Base-by-base conservation (phyloP, 2,797 vertebrate species). In the Diglossa cyanea region DNA sequence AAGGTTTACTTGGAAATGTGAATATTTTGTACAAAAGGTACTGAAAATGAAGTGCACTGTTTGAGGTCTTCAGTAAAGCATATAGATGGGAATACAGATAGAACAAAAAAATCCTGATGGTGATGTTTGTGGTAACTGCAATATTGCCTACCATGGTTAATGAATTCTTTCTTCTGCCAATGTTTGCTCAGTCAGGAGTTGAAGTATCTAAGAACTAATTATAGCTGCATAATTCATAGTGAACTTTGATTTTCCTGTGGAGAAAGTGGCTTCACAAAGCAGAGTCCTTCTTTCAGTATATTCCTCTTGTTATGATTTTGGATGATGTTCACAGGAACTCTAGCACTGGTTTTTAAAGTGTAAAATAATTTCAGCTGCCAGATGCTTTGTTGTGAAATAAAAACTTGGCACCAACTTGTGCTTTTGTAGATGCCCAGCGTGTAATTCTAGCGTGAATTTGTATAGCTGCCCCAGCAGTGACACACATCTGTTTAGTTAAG, bases 371-470 rank as follows among this genome's bases (percentile, higher is more conserved):
- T 81, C 66, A 94, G 35, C 77, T 90, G 60, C 58, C 39, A 33
- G 25, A 7, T 82, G 14, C 54, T 93, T 81, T 68, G 57, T 48
- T 91, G 95, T 97, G 86, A 97, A 97, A 96, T 97, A 97, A 98
- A 98, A 98, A 97, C 97, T 97, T 98, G 98, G 97, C 97, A 98
- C 97, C 98, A 98, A 98, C 96, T 96, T 94, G 93, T 88, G 86
- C 96, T 90, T 96, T 85, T 75, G 61, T 96, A 97, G 94, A 97
- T 96, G 85, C 82, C 90, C 94, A 80, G 24, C 65, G 42, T 94
- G 86, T 96, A 95, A 96, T 96, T 92, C 63, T 91, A 84, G 77
- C 51, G 50, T 88, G 55, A 86, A 31, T 63, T 92, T 91, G 85
- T 76, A 33, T 73, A 94, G 53, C 74, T 87, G 45, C 65, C 39